Evolutionary conservation across 2,113 vertebrate species (phyloP), one percentile per base, ranked within the genome.

Genomic region (Hyaena hyaena): DNA sequence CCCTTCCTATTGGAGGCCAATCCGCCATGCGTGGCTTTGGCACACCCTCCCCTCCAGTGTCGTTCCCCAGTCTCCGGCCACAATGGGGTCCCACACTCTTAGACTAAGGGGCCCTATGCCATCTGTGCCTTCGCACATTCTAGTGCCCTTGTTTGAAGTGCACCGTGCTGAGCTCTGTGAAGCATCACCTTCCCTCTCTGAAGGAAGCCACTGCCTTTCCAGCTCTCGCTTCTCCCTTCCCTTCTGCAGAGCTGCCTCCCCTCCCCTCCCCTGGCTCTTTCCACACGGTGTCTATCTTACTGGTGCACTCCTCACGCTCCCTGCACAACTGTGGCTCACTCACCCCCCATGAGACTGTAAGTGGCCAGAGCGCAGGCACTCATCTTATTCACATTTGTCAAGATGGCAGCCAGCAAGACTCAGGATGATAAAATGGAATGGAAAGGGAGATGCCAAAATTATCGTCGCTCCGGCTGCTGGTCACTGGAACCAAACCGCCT

Each of bases 11-110:
- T 90, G 45, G 35, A 66, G 43, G 39, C 31, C 66, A 33, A 14
- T 26, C 33, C 55, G 4, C 33, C 33, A 2, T 5, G n/a, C 31
- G 24, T 1, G 31, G 65, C 33, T 26, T 5, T 0, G 1, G 2
- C 28, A 7, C 73, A 28, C 1, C 11, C 55, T 76, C n/a, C 35
- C 48, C 3, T 45, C 4, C 8, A 11, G 35, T 15, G n/a, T 31
- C 3, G 12, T 26, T 77, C 0, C 31, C 28, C 21, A 0, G 10
- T 43, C 81, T 89, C 85, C 2, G 15, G 24, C 10, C 55, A 0
- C 5, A 4, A 2, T 0, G 16, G 6, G 11, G 10, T 11, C 12
- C 85, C 4, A 7, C 4, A 19, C 43, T 33, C 50, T 1, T 19
- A 63, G 26, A 55, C 39, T 5, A 0, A 58, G 65, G 23, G 21